Percentiles rank a stretch among this genome's conserved stretches.
Evolutionary conservation across 2,888 invertebrate genomes (phyloP).

Genomic region (Lathronympha strigana): DNA sequence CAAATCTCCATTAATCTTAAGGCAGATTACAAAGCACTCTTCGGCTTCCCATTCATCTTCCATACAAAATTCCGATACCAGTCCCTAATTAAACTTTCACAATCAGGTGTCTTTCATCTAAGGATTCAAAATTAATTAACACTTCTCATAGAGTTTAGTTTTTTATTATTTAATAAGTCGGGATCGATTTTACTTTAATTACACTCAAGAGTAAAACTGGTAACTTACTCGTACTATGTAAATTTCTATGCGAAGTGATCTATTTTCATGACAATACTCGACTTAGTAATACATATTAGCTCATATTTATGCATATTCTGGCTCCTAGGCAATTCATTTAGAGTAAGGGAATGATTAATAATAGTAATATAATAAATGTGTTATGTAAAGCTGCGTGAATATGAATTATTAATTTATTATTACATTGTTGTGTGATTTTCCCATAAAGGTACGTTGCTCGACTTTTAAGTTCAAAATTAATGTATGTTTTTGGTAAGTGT

Average conservation of each 20-base stretch:
- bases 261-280: no score
- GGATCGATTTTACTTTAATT: neutral
- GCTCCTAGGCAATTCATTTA: neutral
- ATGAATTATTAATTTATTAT: slow-evolving; percentile 2
- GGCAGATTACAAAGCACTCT: slow-evolving; percentile 6
- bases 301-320: slow-evolving; percentile 6
- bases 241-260: neutral
- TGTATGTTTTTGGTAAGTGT: no score
- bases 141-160: neutral
- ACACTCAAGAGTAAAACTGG: neutral
- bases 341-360: neutral
- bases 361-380: neutral
- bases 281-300: neutral
- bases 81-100: slow-evolving; percentile 28
- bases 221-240: neutral
- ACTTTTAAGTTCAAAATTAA: no score
- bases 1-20: slow-evolving; percentile 18
- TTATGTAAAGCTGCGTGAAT: slow-evolving; percentile 20
- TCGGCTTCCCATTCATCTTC: slow-evolving; percentile 19
- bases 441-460: no score
- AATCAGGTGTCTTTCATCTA: neutral
- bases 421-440: neutral
- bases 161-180: slow-evolving; percentile 25
- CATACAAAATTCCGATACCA: slow-evolving; percentile 15
- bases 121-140: neutral